Percentiles rank a stretch among this genome's conserved stretches.
Conservation (phyloP, 2,797 vertebrate species). For the Graptemys geographica region DNA sequence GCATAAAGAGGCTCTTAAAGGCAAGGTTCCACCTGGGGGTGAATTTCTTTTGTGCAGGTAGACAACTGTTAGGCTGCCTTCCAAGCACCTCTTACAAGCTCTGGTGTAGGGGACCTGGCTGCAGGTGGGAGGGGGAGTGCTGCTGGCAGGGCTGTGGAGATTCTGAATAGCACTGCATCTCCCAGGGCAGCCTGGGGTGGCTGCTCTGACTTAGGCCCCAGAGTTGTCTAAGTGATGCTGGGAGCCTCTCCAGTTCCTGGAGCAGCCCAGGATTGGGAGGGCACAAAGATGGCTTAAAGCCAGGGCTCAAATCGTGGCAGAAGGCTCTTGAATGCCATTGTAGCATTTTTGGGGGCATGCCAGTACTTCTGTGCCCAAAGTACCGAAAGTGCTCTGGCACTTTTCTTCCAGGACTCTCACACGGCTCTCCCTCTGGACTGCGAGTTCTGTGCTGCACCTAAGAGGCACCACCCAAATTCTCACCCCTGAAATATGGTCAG, state of each 20-base stretch:
- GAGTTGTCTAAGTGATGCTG: not conserved
- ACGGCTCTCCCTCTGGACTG: not conserved
- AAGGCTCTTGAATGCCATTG: too few relatives aligned
- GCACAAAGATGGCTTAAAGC: not conserved
- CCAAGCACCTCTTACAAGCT: not conserved
- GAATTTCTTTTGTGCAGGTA: not conserved
- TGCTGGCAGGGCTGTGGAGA: not conserved
- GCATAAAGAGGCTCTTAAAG: too few relatives aligned
- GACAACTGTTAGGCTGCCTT: not conserved
- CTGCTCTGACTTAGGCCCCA: not conserved
- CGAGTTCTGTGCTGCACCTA: not conserved
- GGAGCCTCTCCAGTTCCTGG: not conserved
- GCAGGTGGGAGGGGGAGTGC: too few relatives aligned
- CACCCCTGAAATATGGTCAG: not conserved
- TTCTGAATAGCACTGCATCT: not conserved
- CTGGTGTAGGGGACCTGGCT: not conserved
- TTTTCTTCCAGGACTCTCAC: too few relatives aligned
- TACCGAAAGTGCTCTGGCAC: too few relatives aligned
- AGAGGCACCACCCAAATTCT: not conserved
- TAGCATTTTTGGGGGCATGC: too few relatives aligned
- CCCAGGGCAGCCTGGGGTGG: rapidly evolving
- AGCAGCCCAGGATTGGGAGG: not conserved
- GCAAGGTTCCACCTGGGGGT: not conserved
- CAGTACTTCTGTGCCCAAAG: too few relatives aligned
- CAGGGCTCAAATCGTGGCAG: not conserved